Evolutionary conservation across 1,140 invertebrate species (phyloP).

Genomic region (Drosophila ironensis): DNA sequence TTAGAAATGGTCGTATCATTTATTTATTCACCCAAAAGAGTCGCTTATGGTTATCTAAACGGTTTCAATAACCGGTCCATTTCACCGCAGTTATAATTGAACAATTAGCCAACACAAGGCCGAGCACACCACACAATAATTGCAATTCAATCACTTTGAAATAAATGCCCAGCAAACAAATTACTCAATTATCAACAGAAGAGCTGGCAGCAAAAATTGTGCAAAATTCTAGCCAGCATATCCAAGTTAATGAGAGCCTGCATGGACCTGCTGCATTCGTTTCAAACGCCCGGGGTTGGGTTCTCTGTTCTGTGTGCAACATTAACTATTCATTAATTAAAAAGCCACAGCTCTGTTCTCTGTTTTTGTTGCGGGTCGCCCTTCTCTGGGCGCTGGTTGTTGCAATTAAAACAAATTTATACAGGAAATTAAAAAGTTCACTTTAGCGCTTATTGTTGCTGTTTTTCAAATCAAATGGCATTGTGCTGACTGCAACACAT

Average conservation of each 20-base stretch:
- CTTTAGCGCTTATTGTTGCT: constrained; percentile 3
- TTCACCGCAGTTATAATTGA: constrained; percentile 8
- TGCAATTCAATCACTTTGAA: constrained; percentile 31
- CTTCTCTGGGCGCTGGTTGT: constrained; percentile 21
- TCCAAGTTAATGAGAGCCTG: constrained; percentile 23
- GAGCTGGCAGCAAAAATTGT: background rate
- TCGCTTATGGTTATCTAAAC: background rate
- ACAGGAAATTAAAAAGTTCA: constrained; percentile 60
- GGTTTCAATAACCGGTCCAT: background rate
- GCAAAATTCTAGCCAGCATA: constrained; percentile 13
- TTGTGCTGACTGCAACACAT: constrained; percentile 55
- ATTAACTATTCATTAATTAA: constrained; percentile 63
- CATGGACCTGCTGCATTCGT: constrained; percentile 12
- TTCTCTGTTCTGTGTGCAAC: too few relatives aligned
- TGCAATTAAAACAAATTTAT: constrained; percentile 68
- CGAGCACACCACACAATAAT: too few relatives aligned
- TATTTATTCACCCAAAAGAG: background rate
- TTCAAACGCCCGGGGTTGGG: too few relatives aligned
- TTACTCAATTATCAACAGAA: constrained; percentile 29
- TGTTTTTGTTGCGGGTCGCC: background rate
- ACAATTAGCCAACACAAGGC: constrained; percentile 31
- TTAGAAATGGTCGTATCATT: background rate
- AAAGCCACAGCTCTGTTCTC: constrained; percentile 36
- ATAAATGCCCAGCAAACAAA: constrained; percentile 40
- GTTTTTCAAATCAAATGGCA: constrained; percentile 26